phyloP scores from a whole-genome alignment of 2,113 vertebrate species.

The Muntiacus reevesi region DNA sequence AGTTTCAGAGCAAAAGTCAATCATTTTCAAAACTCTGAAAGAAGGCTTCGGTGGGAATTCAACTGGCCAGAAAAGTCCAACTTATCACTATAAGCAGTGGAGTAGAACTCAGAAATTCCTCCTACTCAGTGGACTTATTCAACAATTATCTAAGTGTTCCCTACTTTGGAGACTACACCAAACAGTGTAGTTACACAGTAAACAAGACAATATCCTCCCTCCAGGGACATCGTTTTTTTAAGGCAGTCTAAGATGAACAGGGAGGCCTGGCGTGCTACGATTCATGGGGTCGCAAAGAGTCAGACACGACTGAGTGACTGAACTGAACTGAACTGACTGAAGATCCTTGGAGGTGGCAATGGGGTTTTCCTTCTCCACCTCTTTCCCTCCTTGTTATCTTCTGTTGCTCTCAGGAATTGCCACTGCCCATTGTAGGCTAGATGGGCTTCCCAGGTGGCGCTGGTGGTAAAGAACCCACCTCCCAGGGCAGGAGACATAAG shows the following conservation, averaged over 20 bases:
- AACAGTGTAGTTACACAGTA: background rate
- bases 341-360: background rate
- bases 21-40: conserved; percentile 34
- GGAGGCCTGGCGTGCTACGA: too few species aligned
- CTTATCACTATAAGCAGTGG: background rate
- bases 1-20: conserved; percentile 30
- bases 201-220: background rate
- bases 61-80: conserved; percentile 27
- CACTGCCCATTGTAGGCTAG: background rate
- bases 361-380: background rate
- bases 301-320: too few species aligned
- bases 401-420: background rate
- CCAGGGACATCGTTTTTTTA: background rate
- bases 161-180: background rate
- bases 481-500: background rate
- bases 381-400: background rate
- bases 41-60: background rate
- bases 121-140: background rate
- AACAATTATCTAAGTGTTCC: background rate
- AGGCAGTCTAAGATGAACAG: background rate
- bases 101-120: background rate
- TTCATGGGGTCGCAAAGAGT: too few species aligned
- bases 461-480: background rate
- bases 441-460: background rate
- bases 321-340: too few species aligned